Evolutionary conservation across 2,797 vertebrate species (phyloP), one percentile per base, ranked within the genome.

Genomic region (Xenops minutus): DNA sequence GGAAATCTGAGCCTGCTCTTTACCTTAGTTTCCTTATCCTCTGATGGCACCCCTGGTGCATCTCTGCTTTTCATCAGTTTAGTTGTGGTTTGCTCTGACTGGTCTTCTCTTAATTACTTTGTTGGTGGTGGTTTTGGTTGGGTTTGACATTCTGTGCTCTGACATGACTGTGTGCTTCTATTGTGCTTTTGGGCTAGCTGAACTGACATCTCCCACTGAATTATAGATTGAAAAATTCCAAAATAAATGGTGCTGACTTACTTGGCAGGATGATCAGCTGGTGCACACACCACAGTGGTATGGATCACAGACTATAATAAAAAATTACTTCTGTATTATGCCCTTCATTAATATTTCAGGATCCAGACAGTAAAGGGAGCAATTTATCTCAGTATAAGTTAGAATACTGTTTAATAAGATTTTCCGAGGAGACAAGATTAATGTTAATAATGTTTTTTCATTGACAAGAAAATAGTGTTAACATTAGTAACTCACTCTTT

Each of bases 321-420:
- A 91, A 92, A 89, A 92, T 74, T 62, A 68, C 81, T 88, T 34
- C 34, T 24, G 43, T 76, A 37, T 92, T 91, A 84, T 84, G 69
- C 32, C 88, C 75, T 96, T 96, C 81, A 91, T 97, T 93, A 96
- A 96, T 96, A 91, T 96, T 96, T 92, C 82, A 93, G n/a, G 32
- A 71, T 80, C 79, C 86, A 85, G 72, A 68, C 69, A 83, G 72
- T 83, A 91, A 94, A 93, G 56, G 56, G 52, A 96, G 52, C 37
- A 58, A 91, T 95, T 92, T 91, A 67, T 92, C 75, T 95, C 76
- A 58, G 76, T 90, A 9, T 62, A 86, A 86, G 66, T 66, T 92
- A 83, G 43, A 84, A 89, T 72, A 39, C 37, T 74, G 7, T 87
- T 94, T 96, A 94, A 92, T 78, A 92, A 88, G 87, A 89, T 94